Evolutionary conservation across 1,140 invertebrate species (phyloP), one percentile per base, ranked within the genome.

Genomic region (Trissolcus basalis): DNA sequence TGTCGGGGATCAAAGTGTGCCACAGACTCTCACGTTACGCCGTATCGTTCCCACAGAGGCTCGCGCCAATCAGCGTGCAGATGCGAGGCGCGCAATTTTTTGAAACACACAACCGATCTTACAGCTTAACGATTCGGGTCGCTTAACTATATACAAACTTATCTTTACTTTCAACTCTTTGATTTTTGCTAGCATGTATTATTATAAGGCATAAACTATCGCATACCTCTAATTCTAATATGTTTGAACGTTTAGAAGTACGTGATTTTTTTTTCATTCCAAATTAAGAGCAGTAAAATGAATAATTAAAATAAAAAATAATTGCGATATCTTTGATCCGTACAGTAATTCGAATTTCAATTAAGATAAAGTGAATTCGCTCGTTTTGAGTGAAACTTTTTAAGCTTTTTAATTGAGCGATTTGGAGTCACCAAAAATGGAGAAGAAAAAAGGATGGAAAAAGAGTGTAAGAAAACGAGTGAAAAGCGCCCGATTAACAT

Each of bases 1-100:
- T 53, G 63, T 56, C 70, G 60, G 43, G 41, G 61, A 73, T 73
- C 58, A 65, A 73, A 73, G 70, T 73, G 70, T 73, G 70, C 70
- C 70, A 72, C 69, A 48, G 70, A 73, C 55, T 58, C 19, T 27
- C 61, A 47, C 53, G 70, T 55, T 67, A 54, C 56, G 44, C 11
- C 63, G 64, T 68, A 48, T 41, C 64, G 56, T 68, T 75, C 63
- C 58, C 71, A 68, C 71, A 75, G 51, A 51, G 36, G 19, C 63
- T 55, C 41, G 39, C 43, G 15, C 61, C 61, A 67, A 74, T 75
- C 58, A 44, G 45, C 59, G 55, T 12, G 9, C 60, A 36, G 43
- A 43, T 59, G 15, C 61, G 15, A 60, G 55, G 49, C 60, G 60
- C 70, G 70, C 61, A 55, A 73, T 73, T 73, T 72, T 72, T 72